Evolutionary conservation across 2,888 invertebrate genomes (phyloP), one percentile per base, ranked within the genome.

Genomic region (Dynastes hyllus): DNA sequence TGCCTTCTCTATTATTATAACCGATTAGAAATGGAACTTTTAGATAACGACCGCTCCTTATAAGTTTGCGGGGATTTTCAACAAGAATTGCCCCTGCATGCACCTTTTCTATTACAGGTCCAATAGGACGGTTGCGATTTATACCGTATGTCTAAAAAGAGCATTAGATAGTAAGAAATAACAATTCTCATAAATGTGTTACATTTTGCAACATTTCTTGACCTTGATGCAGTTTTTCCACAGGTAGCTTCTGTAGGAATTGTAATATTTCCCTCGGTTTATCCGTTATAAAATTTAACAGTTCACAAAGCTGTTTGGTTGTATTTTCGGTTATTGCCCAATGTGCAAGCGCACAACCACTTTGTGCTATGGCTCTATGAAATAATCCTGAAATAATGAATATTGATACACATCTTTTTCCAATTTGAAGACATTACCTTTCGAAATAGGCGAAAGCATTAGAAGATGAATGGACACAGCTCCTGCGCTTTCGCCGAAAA

Each of bases 401-500:
- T 37, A 5, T 37, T 37, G 32, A 37, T 37, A 37, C 5, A 37
- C 5, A 37, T 37, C 1, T 5, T 37, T 37, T 37, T 37, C 5
- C 32, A 37, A 5, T 37, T 37, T 37, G 32, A 37, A 37, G 32
- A 4, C 51, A 50, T 13, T 61, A 61, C 73, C 79, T 79, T 76
- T 40, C 22, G 73, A 86, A 84, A 90, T 88, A 58, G 91, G 90
- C 0, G 91, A 91, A 2, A 91, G 83, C 82, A 90, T 87, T 83
- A 91, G 87, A 77, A 88, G 90, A 81, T 91, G 90, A 0, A 89
- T 87, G 2, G 90, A 89, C 22, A 88, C 89, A 6, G 87, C 90
- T 1, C 91, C 91, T 1, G 91, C 91, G 82, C 91, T 91, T 84
- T 91, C 90, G 1, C 91, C 91, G 82, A 91, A 90, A 6, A 91